phyloP scores from a whole-genome alignment of 2,797 vertebrate species.

The Chaenodraco wilsoni region DNA sequence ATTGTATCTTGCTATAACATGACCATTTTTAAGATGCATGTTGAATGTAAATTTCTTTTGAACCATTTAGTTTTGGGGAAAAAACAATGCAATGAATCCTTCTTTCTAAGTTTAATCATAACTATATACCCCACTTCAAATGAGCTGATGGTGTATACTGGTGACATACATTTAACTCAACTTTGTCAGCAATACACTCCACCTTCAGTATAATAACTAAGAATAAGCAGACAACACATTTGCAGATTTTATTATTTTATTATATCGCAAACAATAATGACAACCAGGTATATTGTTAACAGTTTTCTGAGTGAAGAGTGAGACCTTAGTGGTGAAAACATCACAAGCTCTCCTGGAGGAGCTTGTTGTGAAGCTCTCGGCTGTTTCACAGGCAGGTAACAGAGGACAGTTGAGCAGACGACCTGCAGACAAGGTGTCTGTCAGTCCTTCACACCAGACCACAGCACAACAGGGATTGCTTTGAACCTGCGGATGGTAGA shows the following conservation, averaged over 20 bases:
- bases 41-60: not conserved
- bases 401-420: constrained; percentile 70
- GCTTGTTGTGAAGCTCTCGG: constrained; percentile 78
- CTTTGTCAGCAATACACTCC: too few species aligned
- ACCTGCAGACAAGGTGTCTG: constrained; percentile 67
- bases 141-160: not conserved
- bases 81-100: not conserved
- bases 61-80: not conserved
- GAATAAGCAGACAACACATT: constrained; percentile 43
- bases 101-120: not conserved
- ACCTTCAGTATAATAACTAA: not conserved
- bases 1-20: not conserved
- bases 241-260: constrained; percentile 80
- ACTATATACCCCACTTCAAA: not conserved
- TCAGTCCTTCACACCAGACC: constrained; percentile 65
- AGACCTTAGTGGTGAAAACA: constrained; percentile 82
- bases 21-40: not conserved
- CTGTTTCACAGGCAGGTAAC: constrained; percentile 76
- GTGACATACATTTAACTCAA: not conserved
- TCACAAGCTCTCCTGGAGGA: constrained; percentile 77
- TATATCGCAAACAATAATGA: constrained; percentile 89
- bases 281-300: constrained; percentile 89
- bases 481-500: constrained; percentile 78
- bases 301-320: constrained; percentile 85
- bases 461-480: constrained; percentile 80